Percentiles rank a stretch among this genome's conserved stretches.
Conservation (phyloP, 2,797 vertebrate species). For the Sebastes oblongus region DNA sequence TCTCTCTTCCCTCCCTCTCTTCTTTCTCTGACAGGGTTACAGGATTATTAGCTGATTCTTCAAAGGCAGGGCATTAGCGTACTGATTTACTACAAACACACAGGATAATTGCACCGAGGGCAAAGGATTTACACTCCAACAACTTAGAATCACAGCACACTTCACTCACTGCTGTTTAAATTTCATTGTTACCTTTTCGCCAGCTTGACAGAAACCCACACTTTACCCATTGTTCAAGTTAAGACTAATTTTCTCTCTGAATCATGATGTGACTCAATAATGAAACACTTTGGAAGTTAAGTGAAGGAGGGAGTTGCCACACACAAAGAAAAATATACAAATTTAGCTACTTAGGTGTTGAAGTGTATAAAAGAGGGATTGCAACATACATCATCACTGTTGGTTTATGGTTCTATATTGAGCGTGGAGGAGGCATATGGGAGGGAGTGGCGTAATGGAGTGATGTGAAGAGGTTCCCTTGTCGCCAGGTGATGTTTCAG, state of each 20-base stretch:
- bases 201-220: constrained; percentile 18
- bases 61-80: constrained; percentile 52
- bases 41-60: constrained; percentile 63
- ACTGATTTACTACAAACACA: constrained; percentile 66
- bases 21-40: constrained; percentile 31
- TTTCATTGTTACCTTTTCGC: constrained; percentile 21
- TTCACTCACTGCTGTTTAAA: constrained; percentile 15
- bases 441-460: constrained; percentile 14
- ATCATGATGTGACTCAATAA: constrained; percentile 52
- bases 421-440: constrained; percentile 33
- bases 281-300: constrained; percentile 36
- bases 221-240: constrained; percentile 41
- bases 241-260: constrained; percentile 41
- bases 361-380: constrained; percentile 53
- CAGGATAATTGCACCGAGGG: constrained; percentile 61
- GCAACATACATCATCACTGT: constrained; percentile 34
- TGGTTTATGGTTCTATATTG: constrained; percentile 30
- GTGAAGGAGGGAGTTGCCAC: too few relatives aligned
- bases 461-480: constrained; percentile 44
- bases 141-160: constrained; percentile 41
- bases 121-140: constrained; percentile 56
- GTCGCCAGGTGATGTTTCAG: constrained; percentile 64
- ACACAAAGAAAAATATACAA: constrained; percentile 55
- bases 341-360: constrained; percentile 41
- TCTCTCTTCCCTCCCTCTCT: constrained; percentile 2